These are phyloP conservation scores for Troides oblongomaculatus DNA, from an alignment of 2,888 invertebrate species.

Conservation along the genomic window DNA sequence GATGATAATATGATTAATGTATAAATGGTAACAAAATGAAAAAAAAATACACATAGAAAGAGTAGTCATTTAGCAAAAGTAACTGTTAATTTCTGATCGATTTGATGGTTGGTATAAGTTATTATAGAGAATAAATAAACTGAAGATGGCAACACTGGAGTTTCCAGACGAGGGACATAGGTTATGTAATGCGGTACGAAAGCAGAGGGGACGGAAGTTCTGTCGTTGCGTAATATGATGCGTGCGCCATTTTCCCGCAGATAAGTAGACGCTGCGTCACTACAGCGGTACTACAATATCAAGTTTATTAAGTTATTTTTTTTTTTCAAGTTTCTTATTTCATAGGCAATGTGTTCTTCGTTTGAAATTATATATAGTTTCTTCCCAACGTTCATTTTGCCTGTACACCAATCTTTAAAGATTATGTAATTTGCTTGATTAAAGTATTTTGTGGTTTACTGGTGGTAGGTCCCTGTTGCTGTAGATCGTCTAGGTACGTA, in stretches of 20 bases:
- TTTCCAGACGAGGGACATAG: conserved; percentile 44
- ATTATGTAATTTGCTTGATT: no score
- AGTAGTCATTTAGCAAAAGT: no score
- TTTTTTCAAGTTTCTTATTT: neutral
- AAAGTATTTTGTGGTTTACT: no score
- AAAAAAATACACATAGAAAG: no score
- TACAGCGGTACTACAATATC: neutral
- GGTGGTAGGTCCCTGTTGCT: no score
- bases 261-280: conserved; percentile 22
- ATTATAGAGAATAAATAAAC: conserved; percentile 27
- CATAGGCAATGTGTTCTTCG: neutral
- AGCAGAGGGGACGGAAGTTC: conserved; percentile 43
- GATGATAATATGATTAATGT: no score
- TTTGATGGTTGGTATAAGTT: neutral
- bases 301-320: neutral
- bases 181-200: conserved; percentile 50
- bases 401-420: no score
- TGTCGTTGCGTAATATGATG: conserved; percentile 51
- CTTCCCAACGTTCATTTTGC: no score
- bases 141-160: conserved; percentile 30
- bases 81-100: neutral
- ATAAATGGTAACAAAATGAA: no score
- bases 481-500: no score
- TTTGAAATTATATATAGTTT: neutral
- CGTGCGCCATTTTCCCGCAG: conserved; percentile 50